A percentile compares a stretch with the other conserved stretches of the same genome.
Conservation (phyloP, 2,113 vertebrate genomes). For the Microtus oregoni region DNA sequence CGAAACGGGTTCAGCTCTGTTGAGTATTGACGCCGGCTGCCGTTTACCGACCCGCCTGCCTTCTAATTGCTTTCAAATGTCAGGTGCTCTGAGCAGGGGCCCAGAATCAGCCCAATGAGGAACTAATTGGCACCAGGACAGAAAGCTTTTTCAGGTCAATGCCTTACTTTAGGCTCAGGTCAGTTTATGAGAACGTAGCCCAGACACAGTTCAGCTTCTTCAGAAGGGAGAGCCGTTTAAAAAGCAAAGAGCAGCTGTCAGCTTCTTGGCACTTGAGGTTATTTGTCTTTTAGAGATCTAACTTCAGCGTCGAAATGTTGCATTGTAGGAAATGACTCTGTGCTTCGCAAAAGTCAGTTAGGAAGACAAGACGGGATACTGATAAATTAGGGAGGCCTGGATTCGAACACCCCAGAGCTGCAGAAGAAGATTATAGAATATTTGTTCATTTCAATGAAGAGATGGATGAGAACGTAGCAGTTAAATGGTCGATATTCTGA, state of each 20-base stretch:
- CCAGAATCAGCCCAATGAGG: neutral
- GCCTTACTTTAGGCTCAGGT: constrained; percentile 68
- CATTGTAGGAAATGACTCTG: constrained; percentile 18
- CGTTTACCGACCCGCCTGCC: constrained; percentile 18
- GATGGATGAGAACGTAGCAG: neutral
- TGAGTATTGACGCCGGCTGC: neutral
- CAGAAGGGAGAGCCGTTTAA: neutral
- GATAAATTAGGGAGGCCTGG: neutral
- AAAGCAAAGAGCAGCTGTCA: neutral
- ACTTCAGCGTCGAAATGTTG: neutral
- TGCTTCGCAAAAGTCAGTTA: neutral
- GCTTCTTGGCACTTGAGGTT: neutral
- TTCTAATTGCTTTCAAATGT: constrained; percentile 77
- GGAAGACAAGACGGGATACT: neutral
- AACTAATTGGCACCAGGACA: constrained; percentile 71
- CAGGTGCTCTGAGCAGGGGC: constrained; percentile 56
- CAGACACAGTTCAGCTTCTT: neutral
- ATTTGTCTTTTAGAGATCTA: constrained; percentile 7
- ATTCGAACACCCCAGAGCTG: neutral
- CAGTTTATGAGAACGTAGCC: constrained; percentile 29
- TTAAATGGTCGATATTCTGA: neutral
- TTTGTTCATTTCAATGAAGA: neutral
- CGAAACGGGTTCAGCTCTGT: constrained; percentile 54
- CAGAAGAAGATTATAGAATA: neutral
- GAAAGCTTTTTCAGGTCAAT: constrained; percentile 73